These are phyloP conservation scores for Agriopis aurantiaria DNA, from an alignment of 2,888 invertebrate species.

Conservation along the genomic window DNA sequence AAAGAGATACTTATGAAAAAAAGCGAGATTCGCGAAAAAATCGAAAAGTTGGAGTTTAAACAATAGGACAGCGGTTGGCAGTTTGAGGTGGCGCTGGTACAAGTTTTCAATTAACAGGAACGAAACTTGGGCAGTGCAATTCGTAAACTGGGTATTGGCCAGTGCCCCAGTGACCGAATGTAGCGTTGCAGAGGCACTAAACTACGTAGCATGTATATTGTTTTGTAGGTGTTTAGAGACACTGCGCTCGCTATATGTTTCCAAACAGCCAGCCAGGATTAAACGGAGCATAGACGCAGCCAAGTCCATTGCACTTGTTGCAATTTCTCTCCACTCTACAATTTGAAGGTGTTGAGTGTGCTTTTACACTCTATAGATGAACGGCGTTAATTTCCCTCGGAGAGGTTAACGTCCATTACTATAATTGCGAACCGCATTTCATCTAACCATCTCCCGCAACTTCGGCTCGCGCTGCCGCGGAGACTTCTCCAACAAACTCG, in stretches of 20 bases:
- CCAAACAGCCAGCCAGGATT: constrained; percentile 70
- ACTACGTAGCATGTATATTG: constrained; percentile 42
- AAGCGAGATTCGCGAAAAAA: constrained; percentile 62
- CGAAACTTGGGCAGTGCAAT: constrained; percentile 53
- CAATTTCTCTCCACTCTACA: constrained; percentile 77
- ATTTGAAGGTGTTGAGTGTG: constrained; percentile 79
- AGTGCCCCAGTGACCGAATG: constrained; percentile 41
- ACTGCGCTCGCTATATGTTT: constrained; percentile 53
- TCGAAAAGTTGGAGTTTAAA: constrained; percentile 59
- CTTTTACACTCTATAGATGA: constrained; percentile 77
- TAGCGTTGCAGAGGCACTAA: constrained; percentile 43
- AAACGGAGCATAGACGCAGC: constrained; percentile 78
- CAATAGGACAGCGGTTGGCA: constrained; percentile 60
- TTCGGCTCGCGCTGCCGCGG: constrained; percentile 66
- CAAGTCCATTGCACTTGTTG: constrained; percentile 80
- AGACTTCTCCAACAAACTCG: constrained; percentile 76
- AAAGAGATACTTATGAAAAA: constrained; percentile 66
- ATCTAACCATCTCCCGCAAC: constrained; percentile 80
- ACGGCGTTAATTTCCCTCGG: constrained; percentile 77
- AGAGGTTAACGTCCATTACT: constrained; percentile 83
- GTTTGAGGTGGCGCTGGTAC: constrained; percentile 51
- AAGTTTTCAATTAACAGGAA: constrained; percentile 69
- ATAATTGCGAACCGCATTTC: constrained; percentile 84
- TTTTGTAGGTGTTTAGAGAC: constrained; percentile 27
- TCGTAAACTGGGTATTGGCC: constrained; percentile 48